Evolutionary conservation across 2,797 vertebrate species (phyloP), one percentile per base, ranked within the genome.

Genomic region (Acrocephalus scirpaceus): DNA sequence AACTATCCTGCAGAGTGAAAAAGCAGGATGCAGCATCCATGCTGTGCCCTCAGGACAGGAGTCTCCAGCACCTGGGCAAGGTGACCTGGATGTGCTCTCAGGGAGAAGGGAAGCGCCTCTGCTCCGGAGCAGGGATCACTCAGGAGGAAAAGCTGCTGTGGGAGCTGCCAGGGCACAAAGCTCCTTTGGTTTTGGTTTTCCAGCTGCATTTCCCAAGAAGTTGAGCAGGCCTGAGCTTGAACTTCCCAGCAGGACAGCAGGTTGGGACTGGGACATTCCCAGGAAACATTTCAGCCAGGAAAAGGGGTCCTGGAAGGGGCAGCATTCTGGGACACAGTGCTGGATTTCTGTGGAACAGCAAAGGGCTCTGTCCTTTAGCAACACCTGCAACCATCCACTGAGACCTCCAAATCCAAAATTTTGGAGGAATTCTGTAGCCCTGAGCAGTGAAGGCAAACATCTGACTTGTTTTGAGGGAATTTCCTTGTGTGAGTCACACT

Each of bases 281-380:
- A 0, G 42, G 73, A 38, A 71, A 25, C 13, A 29, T 79, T 89
- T 69, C 56, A 44, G 26, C 36, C 27, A 27, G 79, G 45, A 21
- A 58, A 12, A 26, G 58, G 38, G n/a, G 27, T 66, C 21, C n/a
- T 16, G n/a, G 60, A 40, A 64, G 45, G n/a, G n/a, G 18, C 50
- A 44, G 54, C 47, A 23, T 36, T 57, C 44, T 1, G 2, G 36
- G 11, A 9, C 12, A 8, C 1, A 0, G 3, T 3, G 21, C 54
- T 60, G 87, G 40, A 9, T 56, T 72, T 38, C 78, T 44, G 21
- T 22, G 40, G 42, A 45, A 50, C 42, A 9, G 53, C 40, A 9
- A 73, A 32, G 32, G 44, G 38, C 26, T 81, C 42, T 78, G 34
- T 60, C 54, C 62, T 61, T n/a, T 11, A n/a, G 65, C 1, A 6